Evolutionary conservation across 2,888 invertebrate genomes (phyloP), one percentile per base, ranked within the genome.

Genomic region (Phlogophora meticulosa): DNA sequence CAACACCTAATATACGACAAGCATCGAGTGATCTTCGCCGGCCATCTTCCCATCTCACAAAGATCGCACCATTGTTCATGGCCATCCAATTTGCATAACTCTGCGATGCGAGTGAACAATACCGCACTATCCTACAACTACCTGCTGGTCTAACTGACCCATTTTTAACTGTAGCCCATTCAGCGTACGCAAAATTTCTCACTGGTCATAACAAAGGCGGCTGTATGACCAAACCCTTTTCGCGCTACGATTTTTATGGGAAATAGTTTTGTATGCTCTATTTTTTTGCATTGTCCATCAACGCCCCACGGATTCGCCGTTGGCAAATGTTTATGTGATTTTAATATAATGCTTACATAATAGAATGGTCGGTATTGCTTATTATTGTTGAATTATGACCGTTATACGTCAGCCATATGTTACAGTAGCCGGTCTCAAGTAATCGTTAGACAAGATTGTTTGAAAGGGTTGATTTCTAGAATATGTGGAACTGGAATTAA

Each of bases 281-380:
- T 93, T 94, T 95, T 95, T 95, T 95, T 94, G 94, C 95, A 93
- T 95, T 95, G 95, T 94, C 94, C 94, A 81, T 91, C 79, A 85
- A 81, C 88, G 81, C 88, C 76, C 87, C 80, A 92, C 90, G 88
- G 89, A 92, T 90, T 92, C 87, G 94, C 94, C 93, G 88, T 90
- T 90, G 91, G 94, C 94, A 86, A 90, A 89, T 91, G 88, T 88
- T 92, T 92, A 91, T 92, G 81, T 88, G 91, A 89, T 90, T 92
- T 92, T 92, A 92, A 93, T 93, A 90, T 88, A 88, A 88, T 82
- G 80, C 45, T 78, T 62, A 81, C 69, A 90, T 89, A 91, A 93
- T 90, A 82, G 89, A 81, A 80, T 81, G 85, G 85, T 87, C 87
- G 88, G 86, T 87, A 88, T 87, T 85, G 84, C 78, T 76, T 83